Evolutionary conservation across 2,888 invertebrate genomes (phyloP).

Genomic region (Meandrusa payeni): DNA sequence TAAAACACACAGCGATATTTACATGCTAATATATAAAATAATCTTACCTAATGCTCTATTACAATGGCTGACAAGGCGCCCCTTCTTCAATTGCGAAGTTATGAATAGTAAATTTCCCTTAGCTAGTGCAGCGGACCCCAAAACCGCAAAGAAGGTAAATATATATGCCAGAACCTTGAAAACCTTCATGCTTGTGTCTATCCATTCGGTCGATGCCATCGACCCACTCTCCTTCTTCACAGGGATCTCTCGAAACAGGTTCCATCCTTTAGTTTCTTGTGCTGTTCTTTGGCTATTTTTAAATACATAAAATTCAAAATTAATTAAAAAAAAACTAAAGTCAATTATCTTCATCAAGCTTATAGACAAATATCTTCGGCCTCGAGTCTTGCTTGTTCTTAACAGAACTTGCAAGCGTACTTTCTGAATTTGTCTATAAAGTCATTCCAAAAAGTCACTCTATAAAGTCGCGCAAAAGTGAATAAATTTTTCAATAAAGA

Average conservation of each 20-base stretch:
- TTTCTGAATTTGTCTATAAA: no score
- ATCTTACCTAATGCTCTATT: constrained; percentile 64
- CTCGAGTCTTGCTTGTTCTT: no score
- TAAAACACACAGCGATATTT: no score
- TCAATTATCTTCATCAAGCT: no score
- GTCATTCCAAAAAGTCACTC: no score
- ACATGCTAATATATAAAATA: no score
- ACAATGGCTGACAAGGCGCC: constrained; percentile 80
- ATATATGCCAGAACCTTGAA: constrained; percentile 86
- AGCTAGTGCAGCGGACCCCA: constrained; percentile 85
- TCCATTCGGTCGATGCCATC: constrained; percentile 81
- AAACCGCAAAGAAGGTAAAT: constrained; percentile 83
- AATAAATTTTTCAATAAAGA: no score
- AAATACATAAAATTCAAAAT: not conserved
- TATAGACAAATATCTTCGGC: no score
- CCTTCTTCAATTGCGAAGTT: constrained; percentile 84
- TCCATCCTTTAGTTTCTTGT: constrained; percentile 86
- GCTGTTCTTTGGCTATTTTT: constrained; percentile 70
- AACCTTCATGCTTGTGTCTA: constrained; percentile 82
- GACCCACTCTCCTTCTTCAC: constrained; percentile 85
- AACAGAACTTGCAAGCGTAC: no score
- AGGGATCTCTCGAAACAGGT: constrained; percentile 88
- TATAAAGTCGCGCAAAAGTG: no score
- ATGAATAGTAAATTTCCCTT: constrained; percentile 88
- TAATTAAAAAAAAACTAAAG: no score